Conservation (phyloP, 2,113 vertebrate species). For the Stictonetta naevosa region DNA sequence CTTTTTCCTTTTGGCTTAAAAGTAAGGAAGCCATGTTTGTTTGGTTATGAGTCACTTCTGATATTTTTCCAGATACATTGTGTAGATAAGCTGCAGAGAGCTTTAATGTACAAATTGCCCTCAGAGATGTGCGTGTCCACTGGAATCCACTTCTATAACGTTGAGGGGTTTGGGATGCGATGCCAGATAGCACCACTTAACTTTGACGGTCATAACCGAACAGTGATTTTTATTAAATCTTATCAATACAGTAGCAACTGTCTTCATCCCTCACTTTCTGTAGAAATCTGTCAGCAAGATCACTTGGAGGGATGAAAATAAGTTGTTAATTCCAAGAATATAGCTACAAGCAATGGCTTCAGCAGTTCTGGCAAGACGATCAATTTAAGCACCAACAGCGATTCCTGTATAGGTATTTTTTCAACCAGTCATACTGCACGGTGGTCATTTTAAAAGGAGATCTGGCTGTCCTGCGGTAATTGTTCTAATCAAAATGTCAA, state of each 20-base stretch:
- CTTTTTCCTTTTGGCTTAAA: slow-evolving; percentile 23
- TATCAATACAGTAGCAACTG: slow-evolving; percentile 31
- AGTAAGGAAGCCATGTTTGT: slow-evolving; percentile 2
- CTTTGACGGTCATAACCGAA: slow-evolving; percentile 41
- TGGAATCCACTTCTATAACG: slow-evolving; percentile 30
- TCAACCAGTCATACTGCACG: slow-evolving; percentile 26
- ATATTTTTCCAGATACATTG: slow-evolving; percentile 29
- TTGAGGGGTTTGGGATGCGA: not conserved
- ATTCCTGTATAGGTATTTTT: not conserved
- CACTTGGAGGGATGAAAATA: slow-evolving; percentile 64
- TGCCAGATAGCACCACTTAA: slow-evolving; percentile 43
- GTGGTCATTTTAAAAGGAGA: slow-evolving; percentile 26
- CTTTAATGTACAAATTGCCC: slow-evolving; percentile 56
- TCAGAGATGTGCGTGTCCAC: slow-evolving; percentile 44
- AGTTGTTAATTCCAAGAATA: slow-evolving; percentile 36
- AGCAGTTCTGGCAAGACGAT: slow-evolving; percentile 32
- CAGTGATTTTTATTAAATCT: slow-evolving; percentile 40
- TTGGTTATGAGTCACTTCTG: slow-evolving; percentile 47
- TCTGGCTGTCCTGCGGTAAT: slow-evolving; percentile 42
- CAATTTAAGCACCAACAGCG: not conserved
- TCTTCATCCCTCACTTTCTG: slow-evolving; percentile 19
- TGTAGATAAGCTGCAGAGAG: slow-evolving; percentile 32
- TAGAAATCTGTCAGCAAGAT: slow-evolving; percentile 64
- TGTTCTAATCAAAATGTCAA: slow-evolving; percentile 62
- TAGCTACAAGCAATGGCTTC: slow-evolving; percentile 49